Conservation (phyloP, 2,797 vertebrate genomes). For the Phrynocephalus guinanensis region DNA sequence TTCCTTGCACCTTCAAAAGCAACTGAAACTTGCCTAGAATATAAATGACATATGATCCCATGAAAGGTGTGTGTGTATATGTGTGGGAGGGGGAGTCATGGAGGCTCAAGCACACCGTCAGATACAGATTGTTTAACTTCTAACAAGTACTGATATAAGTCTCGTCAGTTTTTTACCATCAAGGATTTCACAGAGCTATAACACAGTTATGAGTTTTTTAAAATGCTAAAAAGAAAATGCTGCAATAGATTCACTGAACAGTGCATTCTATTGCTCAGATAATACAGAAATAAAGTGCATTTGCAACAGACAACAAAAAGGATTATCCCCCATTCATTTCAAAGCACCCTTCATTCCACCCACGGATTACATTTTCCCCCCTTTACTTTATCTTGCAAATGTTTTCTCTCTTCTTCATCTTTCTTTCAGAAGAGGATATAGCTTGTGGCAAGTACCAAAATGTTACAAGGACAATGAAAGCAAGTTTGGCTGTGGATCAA, state of each 20-base stretch:
- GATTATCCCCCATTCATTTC: conserved; percentile 83
- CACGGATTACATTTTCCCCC: conserved; percentile 81
- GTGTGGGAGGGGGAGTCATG: neutral
- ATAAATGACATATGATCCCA: neutral
- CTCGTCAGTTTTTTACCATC: neutral
- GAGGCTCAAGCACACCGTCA: neutral
- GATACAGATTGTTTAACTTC: neutral
- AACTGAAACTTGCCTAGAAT: neutral
- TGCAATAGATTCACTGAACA: conserved; percentile 69
- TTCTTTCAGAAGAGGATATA: conserved; percentile 61
- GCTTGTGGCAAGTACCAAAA: conserved; percentile 75
- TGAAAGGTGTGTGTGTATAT: no score
- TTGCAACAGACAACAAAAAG: conserved; percentile 81
- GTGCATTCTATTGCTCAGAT: conserved; percentile 76
- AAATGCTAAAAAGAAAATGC: conserved; percentile 60
- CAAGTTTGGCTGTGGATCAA: conserved; percentile 46
- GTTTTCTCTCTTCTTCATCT: conserved; percentile 45
- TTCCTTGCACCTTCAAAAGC: neutral
- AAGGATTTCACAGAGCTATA: conserved; percentile 36
- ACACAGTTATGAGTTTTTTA: conserved; percentile 22
- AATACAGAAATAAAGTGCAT: conserved; percentile 80
- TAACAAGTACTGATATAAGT: neutral
- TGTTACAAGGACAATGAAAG: conserved; percentile 65
- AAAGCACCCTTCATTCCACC: conserved; percentile 81
- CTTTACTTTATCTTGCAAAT: conserved; percentile 83